These are phyloP conservation scores for Raja brachyura DNA, from an alignment of 2,113 vertebrate genomes.

Conservation along the genomic window DNA sequence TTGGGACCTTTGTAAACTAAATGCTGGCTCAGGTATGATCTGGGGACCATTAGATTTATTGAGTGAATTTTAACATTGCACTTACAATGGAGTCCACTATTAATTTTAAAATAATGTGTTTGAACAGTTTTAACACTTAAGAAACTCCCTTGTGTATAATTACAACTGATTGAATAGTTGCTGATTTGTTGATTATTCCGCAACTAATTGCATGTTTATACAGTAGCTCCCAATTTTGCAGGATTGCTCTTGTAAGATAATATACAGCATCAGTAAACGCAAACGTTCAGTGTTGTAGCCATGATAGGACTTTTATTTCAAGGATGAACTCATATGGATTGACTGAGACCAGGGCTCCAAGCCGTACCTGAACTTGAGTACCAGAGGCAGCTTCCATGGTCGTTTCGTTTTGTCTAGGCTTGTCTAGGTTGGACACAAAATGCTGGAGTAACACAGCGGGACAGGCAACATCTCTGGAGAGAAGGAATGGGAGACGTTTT, in stretches of 20 bases:
- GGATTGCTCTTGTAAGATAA: background rate
- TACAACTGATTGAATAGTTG: background rate
- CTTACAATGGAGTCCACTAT: no score
- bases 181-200: background rate
- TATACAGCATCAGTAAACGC: background rate
- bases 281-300: background rate
- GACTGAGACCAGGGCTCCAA: background rate
- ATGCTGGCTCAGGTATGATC: background rate
- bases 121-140: background rate
- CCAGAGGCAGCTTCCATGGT: background rate
- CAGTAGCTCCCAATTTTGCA: background rate
- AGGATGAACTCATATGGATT: background rate
- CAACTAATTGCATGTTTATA: background rate
- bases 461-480: no score
- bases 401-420: no score
- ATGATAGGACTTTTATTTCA: background rate
- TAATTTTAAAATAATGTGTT: background rate
- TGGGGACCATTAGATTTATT: background rate
- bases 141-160: background rate
- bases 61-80: background rate
- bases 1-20: background rate
- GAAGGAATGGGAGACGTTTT: no score
- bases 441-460: no score
- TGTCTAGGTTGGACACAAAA: no score
- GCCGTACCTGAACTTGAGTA: background rate